Base-by-base conservation (phyloP, 2,888 invertebrate genomes). In the Drosophila kambysellisi region DNA sequence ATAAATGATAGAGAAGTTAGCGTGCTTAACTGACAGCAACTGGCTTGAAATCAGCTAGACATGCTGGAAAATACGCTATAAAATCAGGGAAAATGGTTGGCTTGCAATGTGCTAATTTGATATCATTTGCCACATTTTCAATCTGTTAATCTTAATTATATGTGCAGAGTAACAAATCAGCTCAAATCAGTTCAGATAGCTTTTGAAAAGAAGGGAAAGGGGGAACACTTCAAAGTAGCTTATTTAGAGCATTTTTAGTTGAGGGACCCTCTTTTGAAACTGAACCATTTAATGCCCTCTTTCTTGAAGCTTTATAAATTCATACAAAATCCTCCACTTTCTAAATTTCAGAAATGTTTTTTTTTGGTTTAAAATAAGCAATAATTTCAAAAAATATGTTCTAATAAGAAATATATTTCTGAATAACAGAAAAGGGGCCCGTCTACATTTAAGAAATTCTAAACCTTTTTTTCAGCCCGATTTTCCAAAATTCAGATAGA, bases 401-500 rank as follows among this genome's bases (percentile, higher is more conserved):
- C 3, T 17, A 8, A 17, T 39, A n/a, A n/a, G 0, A n/a, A 39
- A 39, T 39, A 4, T 39, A 8, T 39, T n/a, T n/a, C 4, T 39
- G 39, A n/a, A 39, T 4, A 39, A n/a, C n/a, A 39, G 3, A 17
- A 39, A 39, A 17, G 8, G 17, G 1, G 7, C 17, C 4, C 7
- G 8, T 1, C 8, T 0, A 39, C 25, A 8, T 8, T n/a, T n/a
- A 4, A 4, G n/a, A n/a, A n/a, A 8, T n/a, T 8, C 0, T n/a
- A n/a, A n/a, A 25, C 1, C 25, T 1, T 25, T 25, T 25, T 25
- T 25, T 25, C 25, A 25, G 25, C 25, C 25, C 25, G 25, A 33
- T 12, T 33, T 33, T 33, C 0, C 0, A 33, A 33, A 33, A 33
- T 33, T 33, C 4, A 4, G 1, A 1, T 11, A 1, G 11, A 4